These are phyloP conservation scores for Epicauta chinensis DNA, from an alignment of 1,140 invertebrate genomes.

Conservation along the genomic window DNA sequence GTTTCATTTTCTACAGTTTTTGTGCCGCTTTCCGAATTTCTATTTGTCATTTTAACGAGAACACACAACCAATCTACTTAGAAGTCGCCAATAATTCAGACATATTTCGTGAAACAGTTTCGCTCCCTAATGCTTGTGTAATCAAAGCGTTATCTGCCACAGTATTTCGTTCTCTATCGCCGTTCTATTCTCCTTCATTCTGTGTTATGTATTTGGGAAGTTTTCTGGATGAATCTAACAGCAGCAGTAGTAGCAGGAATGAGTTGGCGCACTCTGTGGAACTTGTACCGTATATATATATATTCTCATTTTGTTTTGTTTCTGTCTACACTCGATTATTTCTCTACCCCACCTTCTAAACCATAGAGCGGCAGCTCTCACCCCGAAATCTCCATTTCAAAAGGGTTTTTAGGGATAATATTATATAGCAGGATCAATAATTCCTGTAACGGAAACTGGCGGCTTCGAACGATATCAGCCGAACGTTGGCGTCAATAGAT, in stretches of 20 bases:
- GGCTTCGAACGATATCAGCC: conserved; percentile 17
- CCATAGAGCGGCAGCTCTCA: conserved; percentile 21
- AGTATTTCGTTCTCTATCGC: too few relatives aligned
- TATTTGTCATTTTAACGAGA: too few relatives aligned
- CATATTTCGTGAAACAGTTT: too few relatives aligned
- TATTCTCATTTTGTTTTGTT: conserved; percentile 31
- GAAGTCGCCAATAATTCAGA: too few relatives aligned
- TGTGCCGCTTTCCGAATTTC: too few relatives aligned
- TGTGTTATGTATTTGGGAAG: too few relatives aligned
- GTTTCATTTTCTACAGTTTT: too few relatives aligned
- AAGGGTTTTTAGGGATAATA: conserved; percentile 31
- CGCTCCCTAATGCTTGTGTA: too few relatives aligned
- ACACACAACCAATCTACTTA: too few relatives aligned
- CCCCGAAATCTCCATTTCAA: conserved; percentile 30
- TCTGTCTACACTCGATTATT: conserved; percentile 31
- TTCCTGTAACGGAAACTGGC: conserved; percentile 13
- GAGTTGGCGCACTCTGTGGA: conserved; percentile 3
- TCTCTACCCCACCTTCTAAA: conserved; percentile 13
- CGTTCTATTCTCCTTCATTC: too few relatives aligned
- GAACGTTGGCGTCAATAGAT: conserved; percentile 20
- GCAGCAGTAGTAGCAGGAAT: too few relatives aligned
- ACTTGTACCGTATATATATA: conserved; percentile 20
- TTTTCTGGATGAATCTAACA: background rate
- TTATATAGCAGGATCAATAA: conserved; percentile 25
- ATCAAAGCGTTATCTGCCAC: too few relatives aligned